phyloP scores from a whole-genome alignment of 2,888 invertebrate species.

The Drosophila eohydei region DNA sequence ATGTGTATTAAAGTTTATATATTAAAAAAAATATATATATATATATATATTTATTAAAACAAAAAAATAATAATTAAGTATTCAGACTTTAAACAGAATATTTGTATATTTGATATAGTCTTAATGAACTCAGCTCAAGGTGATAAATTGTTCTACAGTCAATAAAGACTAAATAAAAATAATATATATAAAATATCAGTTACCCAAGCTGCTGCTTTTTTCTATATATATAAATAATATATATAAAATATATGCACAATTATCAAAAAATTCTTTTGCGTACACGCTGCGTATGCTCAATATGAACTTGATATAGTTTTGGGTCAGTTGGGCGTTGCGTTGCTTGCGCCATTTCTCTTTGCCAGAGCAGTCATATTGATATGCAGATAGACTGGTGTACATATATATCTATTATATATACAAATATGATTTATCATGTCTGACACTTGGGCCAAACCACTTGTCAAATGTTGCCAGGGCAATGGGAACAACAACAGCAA shows the following conservation, averaged over 20 bases:
- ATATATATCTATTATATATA: slow-evolving; percentile 21
- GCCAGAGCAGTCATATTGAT: slow-evolving; percentile 27
- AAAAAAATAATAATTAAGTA: no score
- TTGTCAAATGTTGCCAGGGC: slow-evolving; percentile 68
- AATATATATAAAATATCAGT: background rate
- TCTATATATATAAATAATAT: background rate
- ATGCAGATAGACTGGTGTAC: slow-evolving; percentile 16
- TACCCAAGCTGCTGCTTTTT: slow-evolving; percentile 13
- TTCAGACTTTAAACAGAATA: no score
- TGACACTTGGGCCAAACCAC: slow-evolving; percentile 80
- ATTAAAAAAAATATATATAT: no score
- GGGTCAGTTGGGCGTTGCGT: slow-evolving; percentile 39
- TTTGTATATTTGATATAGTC: no score
- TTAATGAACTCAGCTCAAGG: slow-evolving; percentile 35
- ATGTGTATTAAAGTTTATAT: no score
- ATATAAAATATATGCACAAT: background rate
- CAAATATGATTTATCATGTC: slow-evolving; percentile 74
- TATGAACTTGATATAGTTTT: slow-evolving; percentile 36
- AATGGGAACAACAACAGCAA: slow-evolving; percentile 33
- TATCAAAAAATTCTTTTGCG: background rate
- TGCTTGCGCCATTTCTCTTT: slow-evolving; percentile 58
- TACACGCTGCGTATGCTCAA: slow-evolving; percentile 62
- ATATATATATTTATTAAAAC: no score
- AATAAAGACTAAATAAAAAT: background rate
- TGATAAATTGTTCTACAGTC: slow-evolving; percentile 19